A percentile compares a stretch with the other conserved stretches of the same genome.
Evolutionary conservation across 1,140 invertebrate genomes (phyloP).

Genomic region (Ctenoplectra terminalis): DNA sequence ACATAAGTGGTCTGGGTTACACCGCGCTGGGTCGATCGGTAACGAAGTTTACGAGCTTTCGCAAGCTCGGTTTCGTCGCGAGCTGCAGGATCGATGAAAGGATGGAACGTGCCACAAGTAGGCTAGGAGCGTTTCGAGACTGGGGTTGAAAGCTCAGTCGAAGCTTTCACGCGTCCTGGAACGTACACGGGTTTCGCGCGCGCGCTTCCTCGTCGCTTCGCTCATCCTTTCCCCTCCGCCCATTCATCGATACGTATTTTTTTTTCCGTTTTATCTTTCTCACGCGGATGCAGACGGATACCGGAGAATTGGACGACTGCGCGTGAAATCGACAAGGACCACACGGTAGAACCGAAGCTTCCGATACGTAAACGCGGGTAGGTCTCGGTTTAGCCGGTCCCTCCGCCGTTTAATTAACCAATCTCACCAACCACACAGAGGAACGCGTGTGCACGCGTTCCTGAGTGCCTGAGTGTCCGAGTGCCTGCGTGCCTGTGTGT

Average conservation of each 20-base stretch:
- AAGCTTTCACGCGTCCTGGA: constrained; percentile 69
- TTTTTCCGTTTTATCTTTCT: neutral
- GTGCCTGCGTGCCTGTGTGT: constrained; percentile 8
- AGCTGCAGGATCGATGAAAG: constrained; percentile 57
- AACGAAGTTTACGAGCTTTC: constrained; percentile 41
- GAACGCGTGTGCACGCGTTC: constrained; percentile 30
- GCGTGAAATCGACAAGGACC: constrained; percentile 39
- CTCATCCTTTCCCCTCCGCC: neutral
- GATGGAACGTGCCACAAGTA: constrained; percentile 53
- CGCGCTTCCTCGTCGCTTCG: constrained; percentile 42
- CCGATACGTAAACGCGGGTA: constrained; percentile 9
- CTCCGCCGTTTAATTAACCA: constrained; percentile 28
- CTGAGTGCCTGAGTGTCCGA: neutral
- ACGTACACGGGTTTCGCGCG: constrained; percentile 64
- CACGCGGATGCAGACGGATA: no score
- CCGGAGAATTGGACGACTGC: neutral
- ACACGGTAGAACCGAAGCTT: neutral
- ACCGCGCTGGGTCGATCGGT: constrained; percentile 36
- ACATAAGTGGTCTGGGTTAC: neutral
- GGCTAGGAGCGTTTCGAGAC: constrained; percentile 49
- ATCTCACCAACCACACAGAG: constrained; percentile 8
- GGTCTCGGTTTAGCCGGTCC: constrained; percentile 5
- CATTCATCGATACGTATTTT: no score
- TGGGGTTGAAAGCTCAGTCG: constrained; percentile 74
- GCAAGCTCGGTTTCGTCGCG: constrained; percentile 41